These are phyloP conservation scores for Larimichthys crocea DNA, from an alignment of 2,113 vertebrate species.

Conservation along the genomic window DNA sequence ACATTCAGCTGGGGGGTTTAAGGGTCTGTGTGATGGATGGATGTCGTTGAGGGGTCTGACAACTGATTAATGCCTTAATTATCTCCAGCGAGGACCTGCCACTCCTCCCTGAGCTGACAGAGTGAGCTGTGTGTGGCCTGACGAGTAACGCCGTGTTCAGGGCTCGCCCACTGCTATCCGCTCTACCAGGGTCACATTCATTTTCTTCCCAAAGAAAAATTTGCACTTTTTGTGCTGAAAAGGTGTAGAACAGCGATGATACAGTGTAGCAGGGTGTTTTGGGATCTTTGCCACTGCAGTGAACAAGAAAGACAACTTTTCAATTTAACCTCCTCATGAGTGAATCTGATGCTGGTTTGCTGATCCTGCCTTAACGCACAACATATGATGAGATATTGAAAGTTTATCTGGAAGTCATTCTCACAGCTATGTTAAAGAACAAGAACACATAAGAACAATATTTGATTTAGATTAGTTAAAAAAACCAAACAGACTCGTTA, in stretches of 20 bases:
- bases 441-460: not conserved
- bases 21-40: constrained; percentile 81
- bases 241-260: constrained; percentile 64
- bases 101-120: constrained; percentile 78
- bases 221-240: constrained; percentile 58
- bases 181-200: constrained; percentile 80
- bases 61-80: constrained; percentile 89
- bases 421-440: not conserved
- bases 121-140: constrained; percentile 81
- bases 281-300: constrained; percentile 57
- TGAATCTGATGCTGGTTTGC: constrained; percentile 5
- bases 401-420: not conserved
- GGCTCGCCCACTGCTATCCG: constrained; percentile 80
- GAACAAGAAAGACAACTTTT: constrained; percentile 52
- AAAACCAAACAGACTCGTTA: not conserved
- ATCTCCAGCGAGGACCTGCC: constrained; percentile 77
- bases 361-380: not conserved
- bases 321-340: constrained; percentile 20
- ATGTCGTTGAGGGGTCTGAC: constrained; percentile 85
- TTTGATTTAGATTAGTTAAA: not conserved
- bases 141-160: constrained; percentile 77
- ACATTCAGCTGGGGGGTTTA: constrained; percentile 79
- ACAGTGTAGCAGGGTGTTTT: constrained; percentile 55
- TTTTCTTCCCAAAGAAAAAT: constrained; percentile 73
- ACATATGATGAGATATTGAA: not conserved